A percentile compares a stretch with the other conserved stretches of the same genome.
Conservation (phyloP, 2,888 invertebrate genomes). For the Latrodectus elegans region DNA sequence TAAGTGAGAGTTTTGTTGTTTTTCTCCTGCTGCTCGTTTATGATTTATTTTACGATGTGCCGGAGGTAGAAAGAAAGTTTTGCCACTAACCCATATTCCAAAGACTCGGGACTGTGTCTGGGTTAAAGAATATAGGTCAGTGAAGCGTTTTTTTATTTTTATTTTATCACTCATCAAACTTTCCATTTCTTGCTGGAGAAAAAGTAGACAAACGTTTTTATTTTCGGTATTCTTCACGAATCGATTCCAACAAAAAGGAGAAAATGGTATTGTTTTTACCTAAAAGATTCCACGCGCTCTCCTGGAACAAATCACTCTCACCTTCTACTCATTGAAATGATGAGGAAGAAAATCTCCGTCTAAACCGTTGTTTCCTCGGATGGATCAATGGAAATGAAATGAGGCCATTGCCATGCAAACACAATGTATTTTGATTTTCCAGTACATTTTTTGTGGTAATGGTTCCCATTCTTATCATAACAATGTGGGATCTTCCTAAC, state of each 20-base stretch:
- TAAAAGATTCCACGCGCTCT: neutral
- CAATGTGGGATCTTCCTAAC: no score
- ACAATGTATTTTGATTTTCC: neutral
- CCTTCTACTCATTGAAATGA: neutral
- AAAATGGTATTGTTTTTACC: neutral
- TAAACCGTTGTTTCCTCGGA: neutral
- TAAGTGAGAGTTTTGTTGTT: slow-evolving; percentile 17
- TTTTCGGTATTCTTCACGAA: no score
- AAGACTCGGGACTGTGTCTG: slow-evolving; percentile 48
- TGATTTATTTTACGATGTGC: slow-evolving; percentile 15
- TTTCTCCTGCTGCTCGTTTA: neutral
- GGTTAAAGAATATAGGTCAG: slow-evolving; percentile 56
- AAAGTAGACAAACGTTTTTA: no score
- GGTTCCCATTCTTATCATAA: neutral
- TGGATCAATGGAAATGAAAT: neutral
- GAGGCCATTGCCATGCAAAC: neutral
- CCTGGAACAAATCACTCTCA: neutral
- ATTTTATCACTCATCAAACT: no score
- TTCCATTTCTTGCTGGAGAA: no score
- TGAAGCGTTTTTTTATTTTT: neutral
- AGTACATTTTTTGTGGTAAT: neutral
- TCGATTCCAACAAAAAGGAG: no score
- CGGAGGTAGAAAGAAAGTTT: slow-evolving; percentile 13
- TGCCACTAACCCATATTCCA: slow-evolving; percentile 51
- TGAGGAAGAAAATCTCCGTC: neutral